Conservation (phyloP, 1,140 invertebrate species). For the Tetragonula clypearis region DNA sequence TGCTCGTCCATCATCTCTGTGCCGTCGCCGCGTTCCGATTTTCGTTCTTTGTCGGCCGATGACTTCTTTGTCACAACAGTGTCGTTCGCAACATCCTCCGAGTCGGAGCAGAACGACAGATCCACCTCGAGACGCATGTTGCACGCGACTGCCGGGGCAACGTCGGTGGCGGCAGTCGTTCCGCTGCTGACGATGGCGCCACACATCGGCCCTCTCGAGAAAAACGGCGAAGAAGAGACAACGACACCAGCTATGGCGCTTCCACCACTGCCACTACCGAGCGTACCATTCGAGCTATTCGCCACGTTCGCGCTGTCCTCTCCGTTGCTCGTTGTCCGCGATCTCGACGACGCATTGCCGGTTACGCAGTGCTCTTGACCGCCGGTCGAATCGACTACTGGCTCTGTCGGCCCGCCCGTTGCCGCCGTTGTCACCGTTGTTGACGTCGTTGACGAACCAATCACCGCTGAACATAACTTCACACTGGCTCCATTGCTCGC, state of each 20-base stretch:
- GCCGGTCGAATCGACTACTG: slow-evolving; percentile 7
- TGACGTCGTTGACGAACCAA: slow-evolving; percentile 35
- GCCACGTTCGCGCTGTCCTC: slow-evolving; percentile 41
- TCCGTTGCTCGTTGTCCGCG: not conserved
- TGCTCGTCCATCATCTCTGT: slow-evolving; percentile 24
- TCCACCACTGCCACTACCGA: slow-evolving; percentile 18
- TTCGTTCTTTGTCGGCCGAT: slow-evolving; percentile 46
- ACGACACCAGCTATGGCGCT: slow-evolving; percentile 49
- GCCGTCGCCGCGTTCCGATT: slow-evolving; percentile 33
- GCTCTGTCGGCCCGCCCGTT: slow-evolving; percentile 43
- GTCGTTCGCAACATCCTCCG: slow-evolving; percentile 74
- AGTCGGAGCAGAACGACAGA: slow-evolving; percentile 72
- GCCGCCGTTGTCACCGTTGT: slow-evolving; percentile 22
- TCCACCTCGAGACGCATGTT: slow-evolving; percentile 80
- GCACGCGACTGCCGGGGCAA: slow-evolving; percentile 74
- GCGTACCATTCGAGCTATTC: slow-evolving; percentile 3
- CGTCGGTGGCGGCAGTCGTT: slow-evolving; percentile 31
- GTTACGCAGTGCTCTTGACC: slow-evolving; percentile 38
- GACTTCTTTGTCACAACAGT: slow-evolving; percentile 53
- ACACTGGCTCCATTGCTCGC: slow-evolving; percentile 73
- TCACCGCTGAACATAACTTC: slow-evolving; percentile 60
- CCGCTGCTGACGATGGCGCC: slow-evolving; percentile 48
- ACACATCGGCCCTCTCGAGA: slow-evolving; percentile 49
- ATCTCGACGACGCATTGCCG: slow-evolving; percentile 24
- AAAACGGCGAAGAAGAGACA: slow-evolving; percentile 44